phyloP scores from a whole-genome alignment of 2,888 invertebrate species.

The Cistogaster globosa region DNA sequence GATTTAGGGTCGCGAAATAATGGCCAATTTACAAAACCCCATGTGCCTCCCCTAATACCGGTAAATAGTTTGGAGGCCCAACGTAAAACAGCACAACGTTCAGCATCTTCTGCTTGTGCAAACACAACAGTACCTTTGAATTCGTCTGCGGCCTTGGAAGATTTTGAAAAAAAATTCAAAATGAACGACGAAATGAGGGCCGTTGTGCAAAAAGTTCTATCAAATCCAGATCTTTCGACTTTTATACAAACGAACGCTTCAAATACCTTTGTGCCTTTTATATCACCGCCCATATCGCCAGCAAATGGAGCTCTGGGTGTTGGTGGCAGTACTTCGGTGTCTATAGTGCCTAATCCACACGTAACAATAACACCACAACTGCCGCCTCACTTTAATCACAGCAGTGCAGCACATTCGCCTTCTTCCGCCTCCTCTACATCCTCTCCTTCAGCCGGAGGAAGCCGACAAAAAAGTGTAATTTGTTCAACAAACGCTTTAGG shows the following conservation, averaged over 20 bases:
- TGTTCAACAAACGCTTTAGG: slow-evolving; percentile 78
- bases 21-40: slow-evolving; percentile 75
- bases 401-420: slow-evolving; percentile 69
- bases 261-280: slow-evolving; percentile 79
- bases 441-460: slow-evolving; percentile 55
- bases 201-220: slow-evolving; percentile 81
- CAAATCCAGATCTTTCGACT: slow-evolving; percentile 81
- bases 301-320: slow-evolving; percentile 73
- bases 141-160: slow-evolving; percentile 78
- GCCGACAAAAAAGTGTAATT: slow-evolving; percentile 81
- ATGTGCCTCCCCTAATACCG: slow-evolving; percentile 75
- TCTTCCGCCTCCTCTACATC: slow-evolving; percentile 68
- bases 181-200: slow-evolving; percentile 82
- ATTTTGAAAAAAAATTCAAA: slow-evolving; percentile 81
- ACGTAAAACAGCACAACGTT: slow-evolving; percentile 46
- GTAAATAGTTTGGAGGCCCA: slow-evolving; percentile 68
- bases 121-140: slow-evolving; percentile 77
- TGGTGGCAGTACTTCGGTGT: slow-evolving; percentile 74
- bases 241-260: slow-evolving; percentile 81
- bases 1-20: slow-evolving; percentile 31
- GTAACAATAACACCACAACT: slow-evolving; percentile 79
- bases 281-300: slow-evolving; percentile 81
- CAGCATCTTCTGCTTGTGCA: background rate
- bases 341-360: slow-evolving; percentile 80
- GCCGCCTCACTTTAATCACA: slow-evolving; percentile 77